Conservation (phyloP, 2,888 invertebrate species). For the Lampropteryx suffumata region DNA sequence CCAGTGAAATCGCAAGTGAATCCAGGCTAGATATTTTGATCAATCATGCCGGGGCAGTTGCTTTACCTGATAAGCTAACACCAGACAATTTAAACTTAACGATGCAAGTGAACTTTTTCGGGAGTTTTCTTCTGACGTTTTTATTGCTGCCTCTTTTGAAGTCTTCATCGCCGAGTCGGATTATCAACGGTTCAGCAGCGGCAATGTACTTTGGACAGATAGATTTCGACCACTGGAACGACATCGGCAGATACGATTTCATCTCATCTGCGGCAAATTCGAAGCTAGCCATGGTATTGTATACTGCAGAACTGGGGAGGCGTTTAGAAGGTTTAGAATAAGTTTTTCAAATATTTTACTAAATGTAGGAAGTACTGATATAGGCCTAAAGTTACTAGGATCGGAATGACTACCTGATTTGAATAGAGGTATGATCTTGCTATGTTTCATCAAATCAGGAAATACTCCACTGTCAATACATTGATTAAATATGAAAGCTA, state of each 20-base stretch:
- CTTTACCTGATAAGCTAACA: conserved; percentile 70
- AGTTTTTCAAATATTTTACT: too few species aligned
- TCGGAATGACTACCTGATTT: too few species aligned
- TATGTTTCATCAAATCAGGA: too few species aligned
- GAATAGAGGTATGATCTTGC: too few species aligned
- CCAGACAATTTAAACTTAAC: conserved; percentile 85
- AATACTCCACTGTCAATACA: too few species aligned
- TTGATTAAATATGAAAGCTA: too few species aligned
- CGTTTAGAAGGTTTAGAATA: conserved; percentile 71
- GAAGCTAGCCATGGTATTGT: conserved; percentile 85
- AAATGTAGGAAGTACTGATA: too few species aligned
- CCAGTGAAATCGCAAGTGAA: conserved; percentile 64
- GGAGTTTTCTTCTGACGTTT: conserved; percentile 88
- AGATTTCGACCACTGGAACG: conserved; percentile 67
- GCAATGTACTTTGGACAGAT: conserved; percentile 79
- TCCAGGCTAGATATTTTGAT: conserved; percentile 75
- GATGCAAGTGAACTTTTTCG: conserved; percentile 88
- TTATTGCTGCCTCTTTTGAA: conserved; percentile 82
- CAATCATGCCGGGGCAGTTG: conserved; percentile 83
- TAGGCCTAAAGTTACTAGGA: too few species aligned
- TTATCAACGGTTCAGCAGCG: conserved; percentile 84
- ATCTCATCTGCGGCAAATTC: conserved; percentile 58
- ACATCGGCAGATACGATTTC: conserved; percentile 54
- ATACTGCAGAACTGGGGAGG: conserved; percentile 82
- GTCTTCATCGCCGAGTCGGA: conserved; percentile 81